A percentile compares a stretch with the other conserved stretches of the same genome.
These are phyloP conservation scores for Rhagonycha lutea DNA, from an alignment of 2,888 invertebrate genomes.

Conservation along the genomic window DNA sequence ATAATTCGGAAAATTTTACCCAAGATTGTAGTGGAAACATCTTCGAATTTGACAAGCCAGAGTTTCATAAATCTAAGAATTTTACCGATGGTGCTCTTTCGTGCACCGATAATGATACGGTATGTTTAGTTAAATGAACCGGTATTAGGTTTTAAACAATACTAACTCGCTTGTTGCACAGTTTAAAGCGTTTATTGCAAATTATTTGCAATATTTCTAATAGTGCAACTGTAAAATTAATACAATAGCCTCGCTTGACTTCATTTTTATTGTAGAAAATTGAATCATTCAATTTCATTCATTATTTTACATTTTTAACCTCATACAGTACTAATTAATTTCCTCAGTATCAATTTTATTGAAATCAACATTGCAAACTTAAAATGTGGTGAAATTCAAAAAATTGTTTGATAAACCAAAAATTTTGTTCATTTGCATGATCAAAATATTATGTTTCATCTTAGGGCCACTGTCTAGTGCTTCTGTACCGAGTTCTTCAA, in stretches of 20 bases:
- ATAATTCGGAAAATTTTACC: conserved; percentile 41
- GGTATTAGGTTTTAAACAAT: conserved; percentile 30
- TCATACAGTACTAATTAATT: neutral
- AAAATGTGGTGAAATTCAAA: neutral
- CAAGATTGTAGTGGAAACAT: conserved; percentile 19
- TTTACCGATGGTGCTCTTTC: conserved; percentile 35
- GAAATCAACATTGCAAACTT: neutral
- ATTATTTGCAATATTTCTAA: conserved; percentile 6
- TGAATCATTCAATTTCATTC: neutral
- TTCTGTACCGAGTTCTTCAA: neutral
- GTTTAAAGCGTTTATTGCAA: neutral
- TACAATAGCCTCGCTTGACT: neutral
- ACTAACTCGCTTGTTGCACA: conserved; percentile 25
- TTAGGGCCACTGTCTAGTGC: neutral
- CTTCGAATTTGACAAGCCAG: conserved; percentile 18
- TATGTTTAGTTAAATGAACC: conserved; percentile 32
- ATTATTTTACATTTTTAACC: neutral
- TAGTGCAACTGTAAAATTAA: neutral
- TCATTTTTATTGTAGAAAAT: neutral
- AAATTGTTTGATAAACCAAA: neutral
- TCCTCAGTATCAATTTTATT: neutral
- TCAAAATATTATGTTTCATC: neutral
- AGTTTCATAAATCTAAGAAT: conserved; percentile 21
- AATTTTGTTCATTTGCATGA: neutral
- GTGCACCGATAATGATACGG: conserved; percentile 36